Conservation (phyloP, 30 jellyfish, hydroid and myxozoan genomes). For the Cassiopea xamachana region DNA sequence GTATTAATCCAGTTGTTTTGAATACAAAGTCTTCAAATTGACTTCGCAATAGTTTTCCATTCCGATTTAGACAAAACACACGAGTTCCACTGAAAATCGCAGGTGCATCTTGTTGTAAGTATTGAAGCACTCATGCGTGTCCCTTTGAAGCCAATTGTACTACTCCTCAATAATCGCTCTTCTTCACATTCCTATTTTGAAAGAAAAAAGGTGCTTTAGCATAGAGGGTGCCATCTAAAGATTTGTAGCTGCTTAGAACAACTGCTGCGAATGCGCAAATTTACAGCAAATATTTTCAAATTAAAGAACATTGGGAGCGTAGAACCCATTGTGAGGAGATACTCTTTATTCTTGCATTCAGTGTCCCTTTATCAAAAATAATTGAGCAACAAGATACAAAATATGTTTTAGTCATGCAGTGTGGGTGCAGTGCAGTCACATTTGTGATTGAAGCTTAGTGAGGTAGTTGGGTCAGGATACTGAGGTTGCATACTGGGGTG, state of each 20-base stretch:
- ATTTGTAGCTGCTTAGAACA: not conserved
- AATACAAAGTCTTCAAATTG: not conserved
- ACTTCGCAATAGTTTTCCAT: slow-evolving; percentile 14
- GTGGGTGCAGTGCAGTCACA: too few species aligned
- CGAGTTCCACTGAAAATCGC: not conserved
- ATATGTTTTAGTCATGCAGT: too few species aligned
- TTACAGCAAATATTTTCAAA: too few species aligned
- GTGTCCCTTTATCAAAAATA: too few species aligned
- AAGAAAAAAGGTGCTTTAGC: not conserved
- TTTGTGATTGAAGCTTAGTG: too few species aligned
- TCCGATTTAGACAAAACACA: slow-evolving; percentile 36
- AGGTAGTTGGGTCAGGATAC: too few species aligned
- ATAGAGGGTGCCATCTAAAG: not conserved
- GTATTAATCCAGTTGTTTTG: slow-evolving; percentile 5
- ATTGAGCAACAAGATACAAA: too few species aligned
- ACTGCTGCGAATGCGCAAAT: too few species aligned
- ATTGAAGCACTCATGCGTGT: not conserved
- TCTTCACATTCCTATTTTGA: not conserved
- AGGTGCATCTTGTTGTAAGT: slow-evolving; percentile 31
- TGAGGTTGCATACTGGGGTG: too few species aligned
- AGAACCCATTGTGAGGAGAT: too few species aligned
- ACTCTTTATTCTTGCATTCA: too few species aligned
- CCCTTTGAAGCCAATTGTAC: not conserved
- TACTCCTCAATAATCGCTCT: not conserved
- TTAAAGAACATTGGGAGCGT: too few species aligned